A percentile compares a stretch with the other conserved stretches of the same genome.
Conservation (phyloP, 23 tunicate species). For the Phallusia fumigata region DNA sequence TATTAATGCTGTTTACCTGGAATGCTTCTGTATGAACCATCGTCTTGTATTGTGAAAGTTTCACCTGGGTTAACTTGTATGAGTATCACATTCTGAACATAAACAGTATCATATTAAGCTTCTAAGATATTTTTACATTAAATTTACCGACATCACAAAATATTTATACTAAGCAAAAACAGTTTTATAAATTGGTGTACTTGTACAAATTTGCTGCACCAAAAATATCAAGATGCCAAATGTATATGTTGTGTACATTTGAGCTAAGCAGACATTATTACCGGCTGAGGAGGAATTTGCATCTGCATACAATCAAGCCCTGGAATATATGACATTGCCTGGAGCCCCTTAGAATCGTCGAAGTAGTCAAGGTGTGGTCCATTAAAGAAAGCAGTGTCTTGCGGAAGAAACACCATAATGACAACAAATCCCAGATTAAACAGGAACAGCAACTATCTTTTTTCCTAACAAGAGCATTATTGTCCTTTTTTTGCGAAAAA, state of each 20-base stretch:
- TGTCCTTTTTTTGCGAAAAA: not conserved
- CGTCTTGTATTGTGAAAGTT: slow-evolving; percentile 76
- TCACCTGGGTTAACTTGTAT: slow-evolving; percentile 81
- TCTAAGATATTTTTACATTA: no score
- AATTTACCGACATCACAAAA: no score
- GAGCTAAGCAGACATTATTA: not conserved
- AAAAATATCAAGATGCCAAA: no score
- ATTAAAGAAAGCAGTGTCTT: not conserved
- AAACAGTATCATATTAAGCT: not conserved
- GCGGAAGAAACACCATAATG: not conserved
- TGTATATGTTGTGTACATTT: no score
- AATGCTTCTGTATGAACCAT: slow-evolving; percentile 29
- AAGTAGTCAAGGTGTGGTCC: not conserved
- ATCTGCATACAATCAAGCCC: not conserved
- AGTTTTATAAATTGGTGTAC: no score
- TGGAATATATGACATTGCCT: not conserved
- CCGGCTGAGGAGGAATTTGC: not conserved
- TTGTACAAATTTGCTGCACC: no score
- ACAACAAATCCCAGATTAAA: not conserved
- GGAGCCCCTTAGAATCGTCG: not conserved
- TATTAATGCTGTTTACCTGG: no score
- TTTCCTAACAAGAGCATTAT: not conserved
- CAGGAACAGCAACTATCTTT: not conserved
- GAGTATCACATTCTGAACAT: slow-evolving; percentile 49
- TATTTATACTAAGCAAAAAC: no score